phyloP scores from a whole-genome alignment of 2,113 vertebrate species.

The Calyptomena viridis region DNA sequence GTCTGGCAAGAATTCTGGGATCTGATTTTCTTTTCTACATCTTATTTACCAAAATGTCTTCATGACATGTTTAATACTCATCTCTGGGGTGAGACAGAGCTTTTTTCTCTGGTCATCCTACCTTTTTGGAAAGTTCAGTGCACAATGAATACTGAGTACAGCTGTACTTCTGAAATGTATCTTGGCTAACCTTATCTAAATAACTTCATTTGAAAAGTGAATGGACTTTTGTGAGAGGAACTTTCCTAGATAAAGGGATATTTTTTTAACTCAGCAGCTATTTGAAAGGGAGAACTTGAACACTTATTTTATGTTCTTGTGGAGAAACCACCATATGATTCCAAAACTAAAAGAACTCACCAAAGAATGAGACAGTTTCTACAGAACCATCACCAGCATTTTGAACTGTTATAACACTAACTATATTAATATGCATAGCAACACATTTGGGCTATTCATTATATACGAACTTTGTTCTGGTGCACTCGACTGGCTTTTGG shows the following conservation, averaged over 20 bases:
- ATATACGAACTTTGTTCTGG: not conserved
- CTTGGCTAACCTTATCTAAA: conserved; percentile 32
- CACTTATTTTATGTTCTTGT: not conserved
- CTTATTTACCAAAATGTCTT: not conserved
- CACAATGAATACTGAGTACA: not conserved
- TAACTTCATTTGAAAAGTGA: conserved; percentile 25
- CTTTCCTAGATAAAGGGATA: conserved; percentile 8
- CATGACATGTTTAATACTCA: not conserved
- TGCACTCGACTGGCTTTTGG: not conserved
- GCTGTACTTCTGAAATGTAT: conserved; percentile 11
- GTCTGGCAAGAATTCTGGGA: not conserved
- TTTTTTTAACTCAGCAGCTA: conserved; percentile 20
- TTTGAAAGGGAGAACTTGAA: not conserved
- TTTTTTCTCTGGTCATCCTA: not conserved
- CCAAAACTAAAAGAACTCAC: not conserved
- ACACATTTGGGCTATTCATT: not conserved
- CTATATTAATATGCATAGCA: not conserved
- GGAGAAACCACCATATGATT: not conserved
- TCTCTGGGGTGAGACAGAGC: not conserved
- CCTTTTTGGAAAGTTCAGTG: not conserved
- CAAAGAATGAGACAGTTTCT: not conserved
- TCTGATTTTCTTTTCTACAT: not conserved
- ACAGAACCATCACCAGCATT: not conserved
- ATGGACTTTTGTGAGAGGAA: conserved; percentile 15
- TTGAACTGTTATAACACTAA: not conserved